Percentiles rank a stretch among this genome's conserved stretches.
Evolutionary conservation across 2,888 invertebrate species (phyloP).

Genomic region (Limnephilus marmoratus): DNA sequence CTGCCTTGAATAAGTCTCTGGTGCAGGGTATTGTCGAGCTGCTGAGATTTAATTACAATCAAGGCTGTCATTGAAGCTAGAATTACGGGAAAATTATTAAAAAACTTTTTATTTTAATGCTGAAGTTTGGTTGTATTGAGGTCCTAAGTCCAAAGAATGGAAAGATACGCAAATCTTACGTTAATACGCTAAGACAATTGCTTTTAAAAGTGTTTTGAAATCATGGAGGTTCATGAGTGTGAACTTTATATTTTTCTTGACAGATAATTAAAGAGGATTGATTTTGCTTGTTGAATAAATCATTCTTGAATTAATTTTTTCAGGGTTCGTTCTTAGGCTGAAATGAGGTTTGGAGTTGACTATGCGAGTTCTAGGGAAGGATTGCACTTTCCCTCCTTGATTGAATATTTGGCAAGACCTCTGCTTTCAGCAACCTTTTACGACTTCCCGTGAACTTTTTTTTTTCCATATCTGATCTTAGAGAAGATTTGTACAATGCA

Average conservation of each 20-base stretch:
- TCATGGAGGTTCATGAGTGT: slow-evolving; percentile 15
- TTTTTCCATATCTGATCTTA: slow-evolving; percentile 39
- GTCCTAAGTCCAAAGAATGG: background rate
- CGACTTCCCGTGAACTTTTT: slow-evolving; percentile 21
- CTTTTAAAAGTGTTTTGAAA: slow-evolving; percentile 23
- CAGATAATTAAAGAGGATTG: background rate
- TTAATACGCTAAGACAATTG: background rate
- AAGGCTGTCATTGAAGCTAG: background rate
- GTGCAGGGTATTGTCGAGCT: slow-evolving; percentile 41
- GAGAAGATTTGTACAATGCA: background rate
- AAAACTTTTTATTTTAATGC: background rate
- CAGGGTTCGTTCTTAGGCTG: slow-evolving; percentile 30
- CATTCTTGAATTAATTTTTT: slow-evolving; percentile 48
- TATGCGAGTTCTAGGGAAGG: slow-evolving; percentile 2
- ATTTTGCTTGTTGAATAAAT: slow-evolving; percentile 39
- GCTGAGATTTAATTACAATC: background rate
- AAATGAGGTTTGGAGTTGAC: slow-evolving; percentile 46
- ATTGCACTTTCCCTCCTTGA: background rate
- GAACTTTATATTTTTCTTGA: slow-evolving; percentile 48
- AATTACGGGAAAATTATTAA: background rate
- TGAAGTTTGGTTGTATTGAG: background rate
- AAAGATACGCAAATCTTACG: background rate
- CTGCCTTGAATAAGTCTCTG: slow-evolving; percentile 22
- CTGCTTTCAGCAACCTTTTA: slow-evolving; percentile 32
- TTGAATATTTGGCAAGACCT: background rate